phyloP scores from a whole-genome alignment of 92 coral and sea anemone species.

The Ricordea florida region DNA sequence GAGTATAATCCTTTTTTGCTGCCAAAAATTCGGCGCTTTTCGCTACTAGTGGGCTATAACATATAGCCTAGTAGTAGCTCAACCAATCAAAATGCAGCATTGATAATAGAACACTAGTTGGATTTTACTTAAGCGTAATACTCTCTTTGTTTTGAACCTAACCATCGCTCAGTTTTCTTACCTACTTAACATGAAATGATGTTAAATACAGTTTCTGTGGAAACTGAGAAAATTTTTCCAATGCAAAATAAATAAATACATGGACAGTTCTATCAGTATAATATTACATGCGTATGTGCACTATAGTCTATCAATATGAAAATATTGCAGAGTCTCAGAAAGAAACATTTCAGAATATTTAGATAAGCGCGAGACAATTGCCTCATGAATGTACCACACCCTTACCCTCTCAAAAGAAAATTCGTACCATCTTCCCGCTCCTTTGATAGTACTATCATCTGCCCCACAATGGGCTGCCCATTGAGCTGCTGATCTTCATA shows the following conservation, averaged over 20 bases:
- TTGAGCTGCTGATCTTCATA: constrained; percentile 59
- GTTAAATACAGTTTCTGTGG: background rate
- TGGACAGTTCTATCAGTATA: background rate
- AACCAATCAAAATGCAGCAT: no score
- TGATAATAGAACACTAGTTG: no score
- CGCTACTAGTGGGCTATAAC: no score
- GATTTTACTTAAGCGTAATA: no score
- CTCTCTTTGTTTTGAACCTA: background rate
- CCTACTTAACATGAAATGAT: background rate
- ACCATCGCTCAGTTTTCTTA: background rate
- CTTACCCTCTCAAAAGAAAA: background rate
- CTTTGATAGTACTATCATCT: no score
- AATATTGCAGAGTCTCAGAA: background rate
- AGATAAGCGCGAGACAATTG: background rate
- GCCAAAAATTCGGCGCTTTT: no score
- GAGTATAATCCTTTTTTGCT: no score
- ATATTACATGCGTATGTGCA: background rate
- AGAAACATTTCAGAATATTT: background rate
- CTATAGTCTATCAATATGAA: background rate
- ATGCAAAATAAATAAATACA: background rate
- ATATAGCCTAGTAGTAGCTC: no score
- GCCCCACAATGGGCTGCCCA: constrained; percentile 75
- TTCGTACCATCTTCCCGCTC: constrained; percentile 65
- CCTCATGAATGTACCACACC: background rate
- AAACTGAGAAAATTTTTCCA: background rate